These are phyloP conservation scores for Bombycilla garrulus DNA, from an alignment of 2,113 vertebrate genomes.

Conservation along the genomic window DNA sequence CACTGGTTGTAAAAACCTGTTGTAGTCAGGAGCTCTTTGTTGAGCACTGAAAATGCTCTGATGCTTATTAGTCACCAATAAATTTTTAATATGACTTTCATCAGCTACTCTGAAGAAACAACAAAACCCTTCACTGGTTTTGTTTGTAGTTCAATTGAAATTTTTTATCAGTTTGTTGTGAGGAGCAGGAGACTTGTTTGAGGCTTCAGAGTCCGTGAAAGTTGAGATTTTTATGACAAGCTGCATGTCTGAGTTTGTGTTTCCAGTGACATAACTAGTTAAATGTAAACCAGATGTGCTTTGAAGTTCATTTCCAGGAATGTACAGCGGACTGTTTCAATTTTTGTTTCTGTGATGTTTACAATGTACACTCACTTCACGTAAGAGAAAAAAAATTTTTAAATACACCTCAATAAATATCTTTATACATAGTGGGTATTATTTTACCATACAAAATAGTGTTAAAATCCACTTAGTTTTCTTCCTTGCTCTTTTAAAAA, in stretches of 20 bases:
- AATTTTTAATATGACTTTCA: background rate
- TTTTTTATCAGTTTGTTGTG: background rate
- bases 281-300: conserved; percentile 77
- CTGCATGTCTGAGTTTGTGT: conserved; percentile 62
- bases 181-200: background rate
- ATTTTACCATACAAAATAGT: background rate
- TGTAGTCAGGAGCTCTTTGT: background rate
- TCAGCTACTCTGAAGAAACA: background rate
- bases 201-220: conserved; percentile 47
- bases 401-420: background rate
- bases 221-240: conserved; percentile 65
- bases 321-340: conserved; percentile 60
- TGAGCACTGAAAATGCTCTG: background rate
- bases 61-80: background rate
- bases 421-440: background rate
- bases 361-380: conserved; percentile 37
- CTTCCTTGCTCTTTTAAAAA: background rate
- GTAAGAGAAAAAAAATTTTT: background rate
- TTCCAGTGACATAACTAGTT: conserved; percentile 72
- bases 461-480: background rate
- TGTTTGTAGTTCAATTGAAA: background rate
- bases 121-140: background rate
- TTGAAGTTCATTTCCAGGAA: conserved; percentile 75
- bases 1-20: background rate
- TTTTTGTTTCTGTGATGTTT: conserved; percentile 60